Evolutionary conservation across 2,113 vertebrate genomes (phyloP), one percentile per base, ranked within the genome.

Genomic region (Sarotherodon lohbergeri): DNA sequence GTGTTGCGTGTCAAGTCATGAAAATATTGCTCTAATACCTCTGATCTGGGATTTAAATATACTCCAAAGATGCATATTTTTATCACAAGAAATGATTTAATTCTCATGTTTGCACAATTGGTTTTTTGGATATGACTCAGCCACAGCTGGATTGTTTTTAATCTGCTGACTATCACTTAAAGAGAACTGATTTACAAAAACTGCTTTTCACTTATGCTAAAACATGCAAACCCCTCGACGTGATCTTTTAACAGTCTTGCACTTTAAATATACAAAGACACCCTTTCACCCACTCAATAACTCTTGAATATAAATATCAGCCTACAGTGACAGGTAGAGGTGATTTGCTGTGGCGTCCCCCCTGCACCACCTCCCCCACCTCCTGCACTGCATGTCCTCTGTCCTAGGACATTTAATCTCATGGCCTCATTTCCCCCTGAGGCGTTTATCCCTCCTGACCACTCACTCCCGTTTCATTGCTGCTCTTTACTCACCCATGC

Each of bases 401-500:
- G 90, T 93, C 91, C 92, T 24, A 73, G 94, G 92, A 96, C 94
- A 96, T 86, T 85, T 96, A 96, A 96, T 96, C 96, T 93, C 94
- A 90, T 90, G 86, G 83, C 88, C 92, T 85, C 90, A 91, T 96
- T 95, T 95, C 83, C 91, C 82, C 83, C 61, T 6, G 91, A 93
- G 94, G 95, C 94, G 95, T 96, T 96, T 95, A 96, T 96, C 94
- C 95, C 89, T 34, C 32, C 76, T 87, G 92, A 91, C 94, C 93
- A 92, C 90, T 88, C 86, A 43, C 90, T 95, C 82, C 91, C 80
- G 86, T 93, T 91, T 89, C 83, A 68, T 84, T 88, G 80, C 22
- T 34, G 83, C 57, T 86, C 85, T 86, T 93, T 86, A 80, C 89
- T 90, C 82, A 85, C 85, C 61, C 90, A 86, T 85, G 81, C 61